phyloP scores from a whole-genome alignment of 2,113 vertebrate species.

The Circaetus cinerascens region DNA sequence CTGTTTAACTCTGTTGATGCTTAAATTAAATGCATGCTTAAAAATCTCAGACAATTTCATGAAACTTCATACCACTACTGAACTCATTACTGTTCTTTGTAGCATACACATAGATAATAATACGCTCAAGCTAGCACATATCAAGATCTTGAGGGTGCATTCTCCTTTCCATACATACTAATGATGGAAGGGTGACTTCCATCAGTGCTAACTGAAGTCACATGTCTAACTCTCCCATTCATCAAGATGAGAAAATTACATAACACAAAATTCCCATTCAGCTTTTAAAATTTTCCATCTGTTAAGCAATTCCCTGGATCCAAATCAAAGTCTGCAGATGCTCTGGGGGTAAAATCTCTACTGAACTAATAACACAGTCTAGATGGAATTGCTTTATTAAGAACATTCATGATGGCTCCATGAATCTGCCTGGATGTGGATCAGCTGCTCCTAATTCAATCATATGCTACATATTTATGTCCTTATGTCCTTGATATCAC shows the following conservation, averaged over 20 bases:
- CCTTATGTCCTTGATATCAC: neutral
- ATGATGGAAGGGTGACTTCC: neutral
- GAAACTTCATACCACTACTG: neutral
- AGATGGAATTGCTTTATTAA: neutral
- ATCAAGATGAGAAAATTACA: neutral
- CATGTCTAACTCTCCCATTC: neutral
- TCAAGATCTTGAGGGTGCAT: neutral
- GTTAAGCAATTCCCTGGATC: slow-evolving; percentile 6
- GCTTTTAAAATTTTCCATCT: neutral
- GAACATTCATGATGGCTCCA: neutral
- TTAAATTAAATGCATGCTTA: neutral
- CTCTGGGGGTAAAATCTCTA: neutral
- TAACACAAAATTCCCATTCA: neutral
- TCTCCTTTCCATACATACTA: neutral
- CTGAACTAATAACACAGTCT: neutral
- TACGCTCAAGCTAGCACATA: neutral
- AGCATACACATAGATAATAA: neutral
- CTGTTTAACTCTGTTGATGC: neutral
- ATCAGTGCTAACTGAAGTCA: neutral
- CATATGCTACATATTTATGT: neutral
- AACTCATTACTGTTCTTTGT: neutral
- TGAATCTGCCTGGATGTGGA: neutral
- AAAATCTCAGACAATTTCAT: neutral
- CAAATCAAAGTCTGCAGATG: slow-evolving; percentile 26
- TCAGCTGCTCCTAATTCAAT: neutral